Conservation (phyloP, 2,888 invertebrate genomes). For the Sphinx pinastri region DNA sequence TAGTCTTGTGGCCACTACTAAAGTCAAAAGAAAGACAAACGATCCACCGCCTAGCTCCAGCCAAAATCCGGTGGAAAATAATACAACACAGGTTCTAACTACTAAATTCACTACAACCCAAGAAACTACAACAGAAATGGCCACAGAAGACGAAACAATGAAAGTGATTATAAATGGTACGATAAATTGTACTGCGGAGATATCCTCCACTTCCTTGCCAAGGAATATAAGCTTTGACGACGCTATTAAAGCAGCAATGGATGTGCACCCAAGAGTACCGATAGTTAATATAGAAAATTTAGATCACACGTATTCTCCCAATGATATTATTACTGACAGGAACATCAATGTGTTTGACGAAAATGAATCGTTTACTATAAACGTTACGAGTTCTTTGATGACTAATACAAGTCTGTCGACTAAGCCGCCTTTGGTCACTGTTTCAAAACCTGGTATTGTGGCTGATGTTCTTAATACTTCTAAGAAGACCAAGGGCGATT, state of each 20-base stretch:
- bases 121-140: conserved; percentile 32
- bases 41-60: conserved; percentile 48
- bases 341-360: conserved; percentile 67
- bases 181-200: conserved; percentile 74
- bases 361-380: conserved; percentile 81
- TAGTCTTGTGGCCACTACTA: conserved; percentile 55
- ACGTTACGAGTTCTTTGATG: conserved; percentile 81
- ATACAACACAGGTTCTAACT: conserved; percentile 38
- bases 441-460: conserved; percentile 63
- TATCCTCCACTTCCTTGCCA: conserved; percentile 71
- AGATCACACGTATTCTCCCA: conserved; percentile 66
- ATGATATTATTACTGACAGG: conserved; percentile 73
- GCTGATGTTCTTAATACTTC: conserved; percentile 75
- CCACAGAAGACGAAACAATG: conserved; percentile 65
- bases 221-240: conserved; percentile 57
- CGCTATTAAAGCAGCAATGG: conserved; percentile 52
- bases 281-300: conserved; percentile 52
- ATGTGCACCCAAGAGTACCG: conserved; percentile 61
- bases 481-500: conserved; percentile 84
- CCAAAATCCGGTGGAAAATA: conserved; percentile 36
- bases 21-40: conserved; percentile 69
- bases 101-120: conserved; percentile 39
- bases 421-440: conserved; percentile 41
- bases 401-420: conserved; percentile 67
- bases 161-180: conserved; percentile 75